Evolutionary conservation across 2,888 invertebrate species (phyloP).

Genomic region (Dendrolimus pini): DNA sequence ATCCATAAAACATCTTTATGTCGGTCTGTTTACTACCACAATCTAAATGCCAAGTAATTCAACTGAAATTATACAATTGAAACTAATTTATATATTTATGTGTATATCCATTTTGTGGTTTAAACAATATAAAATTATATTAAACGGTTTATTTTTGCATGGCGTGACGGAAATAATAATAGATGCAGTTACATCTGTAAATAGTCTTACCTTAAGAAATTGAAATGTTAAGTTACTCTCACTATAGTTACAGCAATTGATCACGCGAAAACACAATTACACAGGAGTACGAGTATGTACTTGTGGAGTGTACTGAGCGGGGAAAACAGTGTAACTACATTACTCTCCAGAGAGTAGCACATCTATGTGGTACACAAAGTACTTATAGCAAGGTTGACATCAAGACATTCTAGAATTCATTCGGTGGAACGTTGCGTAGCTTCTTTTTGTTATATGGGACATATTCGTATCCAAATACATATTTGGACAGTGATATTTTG

Average conservation of each 20-base stretch:
- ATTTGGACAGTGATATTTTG: no score
- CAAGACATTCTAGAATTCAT: no score
- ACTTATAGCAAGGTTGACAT: no score
- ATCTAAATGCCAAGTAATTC: not conserved
- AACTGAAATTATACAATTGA: not conserved
- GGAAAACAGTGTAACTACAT: no score
- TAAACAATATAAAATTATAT: not conserved
- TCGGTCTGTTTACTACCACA: not conserved
- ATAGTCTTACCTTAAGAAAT: not conserved
- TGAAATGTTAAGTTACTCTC: not conserved
- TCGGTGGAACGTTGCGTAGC: no score
- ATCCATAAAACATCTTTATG: not conserved
- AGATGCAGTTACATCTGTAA: not conserved
- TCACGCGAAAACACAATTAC: not conserved
- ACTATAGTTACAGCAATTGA: not conserved
- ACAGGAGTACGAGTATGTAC: not conserved
- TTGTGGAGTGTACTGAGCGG: no score
- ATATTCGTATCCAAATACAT: no score
- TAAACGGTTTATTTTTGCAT: not conserved
- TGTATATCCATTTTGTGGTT: no score
- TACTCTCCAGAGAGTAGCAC: no score
- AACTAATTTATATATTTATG: not conserved
- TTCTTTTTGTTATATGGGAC: no score
- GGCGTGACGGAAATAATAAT: not conserved
- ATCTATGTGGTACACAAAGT: no score